Evolutionary conservation across 2,113 vertebrate genomes (phyloP), one percentile per base, ranked within the genome.

Genomic region (Saccopteryx bilineata): DNA sequence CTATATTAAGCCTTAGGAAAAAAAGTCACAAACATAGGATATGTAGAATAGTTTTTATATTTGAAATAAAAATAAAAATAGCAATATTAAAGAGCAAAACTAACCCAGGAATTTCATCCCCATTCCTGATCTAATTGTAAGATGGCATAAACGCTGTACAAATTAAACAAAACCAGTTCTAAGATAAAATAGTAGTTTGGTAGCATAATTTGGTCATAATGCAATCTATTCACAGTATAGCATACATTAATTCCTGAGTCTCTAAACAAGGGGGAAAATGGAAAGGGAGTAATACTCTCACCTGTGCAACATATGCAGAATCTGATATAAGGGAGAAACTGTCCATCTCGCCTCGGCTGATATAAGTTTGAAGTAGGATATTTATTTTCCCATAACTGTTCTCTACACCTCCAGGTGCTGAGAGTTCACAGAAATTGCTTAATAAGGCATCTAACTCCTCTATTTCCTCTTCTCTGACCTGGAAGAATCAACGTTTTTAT

Each of bases 291-390:
- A 89, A 82, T 85, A 28, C 13, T 96, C 98, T 98, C 97, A 99
- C 99, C 99, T 99, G 99, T 7, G 99, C 99, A 96, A 99, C 99
- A 78, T 99, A 99, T 0, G 99, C 99, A 93, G 99, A 99, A 98
- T 99, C 99, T 3, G 99, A 99, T 98, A 99, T 99, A 92, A 99
- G 99, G 1, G 99, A 99, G 98, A 99, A 99, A 97, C 98, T 99
- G 98, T 99, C 99, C 96, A 99, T 99, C 94, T 99, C 99, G 76
- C 99, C 99, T 74, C 99, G 98, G 94, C 99, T 98, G 97, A 99
- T 99, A 80, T 99, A 99, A 0, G 99, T 99, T 98, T 99, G 99
- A 93, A 99, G 99, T 83, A 99, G 98, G 87, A 99, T 99, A 98
- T 99, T 99, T 98, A 99, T 99, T 98, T 99, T 99, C 90, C 99